phyloP scores from a whole-genome alignment of 2,888 invertebrate species.

The Mamestra brassicae region DNA sequence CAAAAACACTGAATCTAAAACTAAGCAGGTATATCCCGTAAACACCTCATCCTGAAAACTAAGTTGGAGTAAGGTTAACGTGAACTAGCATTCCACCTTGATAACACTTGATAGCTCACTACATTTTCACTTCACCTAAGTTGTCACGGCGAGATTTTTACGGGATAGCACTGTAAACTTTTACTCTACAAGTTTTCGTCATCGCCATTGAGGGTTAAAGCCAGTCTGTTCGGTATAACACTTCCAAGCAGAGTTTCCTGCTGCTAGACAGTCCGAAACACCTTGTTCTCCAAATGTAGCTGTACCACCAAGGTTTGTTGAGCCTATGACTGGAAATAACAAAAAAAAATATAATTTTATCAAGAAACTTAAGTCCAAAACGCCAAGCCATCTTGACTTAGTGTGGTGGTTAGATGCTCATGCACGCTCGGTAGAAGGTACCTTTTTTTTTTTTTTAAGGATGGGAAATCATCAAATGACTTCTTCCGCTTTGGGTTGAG shows the following conservation, averaged over 20 bases:
- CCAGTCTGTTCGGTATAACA: conserved; percentile 74
- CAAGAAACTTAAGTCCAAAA: background rate
- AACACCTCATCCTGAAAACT: too few relatives aligned
- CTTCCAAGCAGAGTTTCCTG: conserved; percentile 69
- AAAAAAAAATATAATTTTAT: background rate
- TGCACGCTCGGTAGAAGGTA: background rate
- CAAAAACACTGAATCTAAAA: background rate
- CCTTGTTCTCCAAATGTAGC: conserved; percentile 70
- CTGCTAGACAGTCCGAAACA: conserved; percentile 70
- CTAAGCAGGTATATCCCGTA: background rate
- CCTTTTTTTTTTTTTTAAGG: too few relatives aligned
- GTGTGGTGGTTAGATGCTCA: background rate
- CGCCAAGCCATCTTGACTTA: background rate
- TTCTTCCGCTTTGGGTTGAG: too few relatives aligned
- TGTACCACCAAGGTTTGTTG: conserved; percentile 68
- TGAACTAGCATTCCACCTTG: too few relatives aligned
- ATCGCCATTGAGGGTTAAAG: conserved; percentile 72
- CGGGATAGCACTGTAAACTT: too few relatives aligned
- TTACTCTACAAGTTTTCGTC: background rate
- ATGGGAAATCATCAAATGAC: too few relatives aligned
- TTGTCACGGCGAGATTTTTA: too few relatives aligned
- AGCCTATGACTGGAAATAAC: conserved; percentile 70
- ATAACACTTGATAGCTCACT: too few relatives aligned
- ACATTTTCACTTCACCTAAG: too few relatives aligned
- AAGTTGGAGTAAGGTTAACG: too few relatives aligned